Conservation (phyloP, 2,888 invertebrate genomes). For the Hedychridium roseum region DNA sequence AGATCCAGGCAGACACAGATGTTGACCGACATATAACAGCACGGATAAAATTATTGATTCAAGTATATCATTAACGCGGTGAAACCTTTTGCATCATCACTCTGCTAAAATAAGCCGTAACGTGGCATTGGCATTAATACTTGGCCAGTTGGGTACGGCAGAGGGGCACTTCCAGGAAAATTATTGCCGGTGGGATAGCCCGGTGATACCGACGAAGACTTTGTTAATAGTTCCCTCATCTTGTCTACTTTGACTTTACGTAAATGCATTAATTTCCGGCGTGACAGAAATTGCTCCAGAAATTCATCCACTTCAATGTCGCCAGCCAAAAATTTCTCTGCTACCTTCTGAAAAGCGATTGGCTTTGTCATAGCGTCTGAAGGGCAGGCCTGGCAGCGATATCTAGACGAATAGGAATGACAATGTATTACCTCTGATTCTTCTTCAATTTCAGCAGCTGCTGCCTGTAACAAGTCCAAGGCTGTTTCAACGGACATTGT, state of each 20-base stretch:
- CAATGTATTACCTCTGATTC: slow-evolving; percentile 77
- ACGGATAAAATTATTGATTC: too few species aligned
- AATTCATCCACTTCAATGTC: slow-evolving; percentile 81
- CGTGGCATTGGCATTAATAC: slow-evolving; percentile 85
- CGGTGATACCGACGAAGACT: slow-evolving; percentile 48
- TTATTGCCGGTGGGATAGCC: slow-evolving; percentile 58
- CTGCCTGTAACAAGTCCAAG: slow-evolving; percentile 86
- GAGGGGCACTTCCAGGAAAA: slow-evolving; percentile 64
- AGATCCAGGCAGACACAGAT: too few species aligned
- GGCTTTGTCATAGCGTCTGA: neutral
- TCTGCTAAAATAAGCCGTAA: too few species aligned
- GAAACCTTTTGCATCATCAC: too few species aligned
- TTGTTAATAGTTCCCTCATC: slow-evolving; percentile 77
- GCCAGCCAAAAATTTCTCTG: slow-evolving; percentile 81
- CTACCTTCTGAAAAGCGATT: slow-evolving; percentile 66
- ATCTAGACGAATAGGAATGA: neutral
- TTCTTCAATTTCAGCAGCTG: slow-evolving; percentile 92
- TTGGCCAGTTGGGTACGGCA: slow-evolving; percentile 77
- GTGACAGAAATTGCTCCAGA: slow-evolving; percentile 81
- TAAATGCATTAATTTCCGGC: slow-evolving; percentile 80
- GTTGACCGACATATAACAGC: too few species aligned
- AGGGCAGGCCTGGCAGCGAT: neutral
- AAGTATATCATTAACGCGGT: too few species aligned
- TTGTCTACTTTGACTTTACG: slow-evolving; percentile 94
- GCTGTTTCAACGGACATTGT: slow-evolving; percentile 86